Base-by-base conservation (phyloP, 2,113 vertebrate species). In the Notiomystis cincta region DNA sequence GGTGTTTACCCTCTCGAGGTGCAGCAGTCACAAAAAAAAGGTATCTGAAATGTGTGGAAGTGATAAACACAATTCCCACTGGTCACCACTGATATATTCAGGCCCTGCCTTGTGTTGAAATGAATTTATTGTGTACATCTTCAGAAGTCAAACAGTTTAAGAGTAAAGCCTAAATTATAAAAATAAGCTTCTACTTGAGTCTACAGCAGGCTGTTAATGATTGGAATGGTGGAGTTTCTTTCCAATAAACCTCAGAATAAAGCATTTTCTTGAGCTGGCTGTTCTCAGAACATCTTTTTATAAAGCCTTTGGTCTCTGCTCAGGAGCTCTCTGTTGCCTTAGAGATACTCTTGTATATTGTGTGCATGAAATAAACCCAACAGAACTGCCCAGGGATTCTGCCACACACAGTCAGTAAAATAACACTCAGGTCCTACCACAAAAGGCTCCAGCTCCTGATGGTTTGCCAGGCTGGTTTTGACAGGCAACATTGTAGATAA, bases 321-420 rank as follows among this genome's bases (percentile, higher is more conserved):
- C 73, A 58, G 84, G 90, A 97, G 87, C 53, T 82, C 73, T 93
- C 93, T 95, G 92, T 91, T 95, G 91, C 91, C 91, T 97, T 95
- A 96, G 93, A 95, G 87, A 97, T 91, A 95, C 61, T 76, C 84
- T 82, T 76, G 61, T 87, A 92, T 92, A 82, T 76, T 95, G 61
- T 89, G 33, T 79, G 61, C n/a, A 79, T 87, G 61, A 95, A 95
- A 87, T 64, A 87, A 91, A 82, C 77, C 45, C 61, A 76, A 35
- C 58, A 64, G 69, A 82, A 89, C 57, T 50, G 40, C 89, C 77
- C 76, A 64, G 89, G 87, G 81, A 89, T 64, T 82, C 71, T 80
- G 71, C 58, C 62, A 86, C 61, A 42, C 62, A 86, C 61, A 42
- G 40, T 44, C 77, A 40, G 30, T 73, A 51, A 81, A 95, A 50